Conservation (phyloP, 2,797 vertebrate genomes). For the Prunella strophiata region DNA sequence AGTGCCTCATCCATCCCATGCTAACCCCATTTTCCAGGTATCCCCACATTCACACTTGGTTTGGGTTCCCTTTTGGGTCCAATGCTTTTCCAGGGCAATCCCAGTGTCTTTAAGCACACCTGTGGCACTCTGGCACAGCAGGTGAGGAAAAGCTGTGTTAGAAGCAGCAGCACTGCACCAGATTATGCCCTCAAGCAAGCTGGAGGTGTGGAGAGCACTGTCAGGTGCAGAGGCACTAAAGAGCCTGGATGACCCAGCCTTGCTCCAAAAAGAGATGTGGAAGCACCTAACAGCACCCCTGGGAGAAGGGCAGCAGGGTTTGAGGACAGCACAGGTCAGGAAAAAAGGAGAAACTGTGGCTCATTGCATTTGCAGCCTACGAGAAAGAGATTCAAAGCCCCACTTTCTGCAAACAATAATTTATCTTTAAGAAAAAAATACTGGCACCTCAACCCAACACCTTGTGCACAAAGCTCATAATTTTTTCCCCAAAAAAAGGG, state of each 20-base stretch:
- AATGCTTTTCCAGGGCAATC: not conserved
- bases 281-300: not conserved
- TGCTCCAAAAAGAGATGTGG: not conserved
- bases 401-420: not conserved
- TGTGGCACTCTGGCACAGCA: not conserved
- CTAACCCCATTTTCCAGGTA: not conserved
- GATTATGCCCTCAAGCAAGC: not conserved
- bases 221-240: not conserved
- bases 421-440: not conserved
- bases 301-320: not conserved
- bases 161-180: accelerated
- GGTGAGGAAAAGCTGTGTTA: not conserved
- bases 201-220: not conserved
- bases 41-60: not conserved
- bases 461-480: not conserved
- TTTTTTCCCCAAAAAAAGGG: not conserved
- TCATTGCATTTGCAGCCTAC: not conserved
- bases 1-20: not conserved
- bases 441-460: not conserved
- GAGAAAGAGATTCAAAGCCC: not conserved
- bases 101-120: not conserved
- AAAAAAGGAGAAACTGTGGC: not conserved
- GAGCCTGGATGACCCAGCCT: not conserved
- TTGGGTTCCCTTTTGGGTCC: not conserved
- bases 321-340: not conserved